phyloP scores from a whole-genome alignment of 2,113 vertebrate species.

The Mobula birostris region DNA sequence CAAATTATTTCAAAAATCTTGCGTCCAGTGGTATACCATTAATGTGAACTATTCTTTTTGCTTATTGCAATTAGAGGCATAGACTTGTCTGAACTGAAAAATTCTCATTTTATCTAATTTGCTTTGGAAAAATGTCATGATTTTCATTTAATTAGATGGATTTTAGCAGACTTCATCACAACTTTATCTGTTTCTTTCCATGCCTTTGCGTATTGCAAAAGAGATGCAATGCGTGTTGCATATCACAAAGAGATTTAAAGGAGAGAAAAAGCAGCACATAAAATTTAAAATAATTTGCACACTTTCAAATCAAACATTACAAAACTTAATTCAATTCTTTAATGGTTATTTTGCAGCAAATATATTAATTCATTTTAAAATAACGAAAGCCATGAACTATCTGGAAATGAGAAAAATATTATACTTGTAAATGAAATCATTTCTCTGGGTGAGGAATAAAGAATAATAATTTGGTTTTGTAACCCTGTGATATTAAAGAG shows the following conservation, averaged over 20 bases:
- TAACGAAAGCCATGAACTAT: background rate
- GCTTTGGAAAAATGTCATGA: background rate
- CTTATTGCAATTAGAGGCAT: background rate
- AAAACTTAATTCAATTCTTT: background rate
- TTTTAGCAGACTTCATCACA: background rate
- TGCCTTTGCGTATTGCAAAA: background rate
- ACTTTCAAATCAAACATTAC: background rate
- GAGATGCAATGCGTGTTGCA: background rate
- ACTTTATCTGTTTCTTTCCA: background rate
- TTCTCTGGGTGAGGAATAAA: background rate
- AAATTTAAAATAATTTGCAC: background rate
- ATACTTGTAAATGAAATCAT: slow-evolving; percentile 18
- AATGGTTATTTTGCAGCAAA: background rate
- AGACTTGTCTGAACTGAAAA: background rate
- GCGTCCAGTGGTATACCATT: background rate
- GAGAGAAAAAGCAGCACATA: background rate
- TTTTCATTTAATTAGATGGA: background rate
- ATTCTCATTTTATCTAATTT: background rate
- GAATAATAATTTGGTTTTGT: slow-evolving; percentile 14
- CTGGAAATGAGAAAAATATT: background rate
- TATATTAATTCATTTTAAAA: slow-evolving; percentile 3
- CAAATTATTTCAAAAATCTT: background rate
- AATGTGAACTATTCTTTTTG: background rate
- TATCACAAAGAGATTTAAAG: background rate
- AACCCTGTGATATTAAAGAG: background rate